phyloP scores from a whole-genome alignment of 2,113 vertebrate species.

The Cygnus atratus region DNA sequence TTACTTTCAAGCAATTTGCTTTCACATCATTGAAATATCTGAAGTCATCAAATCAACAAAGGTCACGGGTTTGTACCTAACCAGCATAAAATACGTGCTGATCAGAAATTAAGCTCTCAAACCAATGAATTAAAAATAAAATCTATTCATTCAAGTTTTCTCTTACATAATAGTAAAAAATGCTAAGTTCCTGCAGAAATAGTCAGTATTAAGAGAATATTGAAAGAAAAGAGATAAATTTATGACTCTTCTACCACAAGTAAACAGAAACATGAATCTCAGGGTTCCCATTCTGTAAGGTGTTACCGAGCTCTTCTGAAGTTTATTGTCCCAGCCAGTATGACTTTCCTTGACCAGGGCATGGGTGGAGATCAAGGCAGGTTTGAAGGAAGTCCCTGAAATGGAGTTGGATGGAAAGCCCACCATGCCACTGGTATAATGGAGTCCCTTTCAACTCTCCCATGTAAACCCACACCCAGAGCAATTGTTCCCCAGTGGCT shows the following conservation, averaged over 20 bases:
- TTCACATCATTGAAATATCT: constrained; percentile 11
- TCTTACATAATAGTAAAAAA: constrained; percentile 5
- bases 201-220: constrained; percentile 39
- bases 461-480: background rate
- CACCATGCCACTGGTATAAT: background rate
- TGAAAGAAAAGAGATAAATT: constrained; percentile 29
- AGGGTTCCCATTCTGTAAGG: background rate
- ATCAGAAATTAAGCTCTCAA: constrained; percentile 48
- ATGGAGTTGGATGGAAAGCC: background rate
- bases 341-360: background rate
- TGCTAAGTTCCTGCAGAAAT: constrained; percentile 32
- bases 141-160: constrained; percentile 3
- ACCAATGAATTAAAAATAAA: constrained; percentile 27
- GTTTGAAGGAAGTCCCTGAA: background rate
- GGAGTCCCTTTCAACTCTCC: background rate
- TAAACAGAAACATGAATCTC: background rate
- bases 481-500: background rate
- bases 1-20: background rate
- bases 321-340: background rate
- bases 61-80: constrained; percentile 5
- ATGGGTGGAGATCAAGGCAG: background rate
- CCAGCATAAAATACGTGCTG: constrained; percentile 30
- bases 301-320: background rate
- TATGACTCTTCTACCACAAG: constrained; percentile 14
- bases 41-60: background rate